Conservation (phyloP, 2,888 invertebrate genomes). For the Scaptomyza cyrtandrae region DNA sequence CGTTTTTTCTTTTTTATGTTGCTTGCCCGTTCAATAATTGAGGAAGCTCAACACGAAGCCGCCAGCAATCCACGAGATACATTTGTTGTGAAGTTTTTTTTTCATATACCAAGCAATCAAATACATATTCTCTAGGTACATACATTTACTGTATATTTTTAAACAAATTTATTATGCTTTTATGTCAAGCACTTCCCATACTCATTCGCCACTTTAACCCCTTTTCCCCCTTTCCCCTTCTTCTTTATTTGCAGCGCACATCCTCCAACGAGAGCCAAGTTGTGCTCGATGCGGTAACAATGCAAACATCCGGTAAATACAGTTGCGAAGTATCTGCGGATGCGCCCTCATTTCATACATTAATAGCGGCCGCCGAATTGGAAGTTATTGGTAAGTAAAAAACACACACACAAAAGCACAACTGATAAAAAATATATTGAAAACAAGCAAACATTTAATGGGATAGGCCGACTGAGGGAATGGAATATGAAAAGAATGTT, state of each 20-base stretch:
- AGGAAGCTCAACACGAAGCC: conserved; percentile 35
- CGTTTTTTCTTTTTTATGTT: conserved; percentile 12
- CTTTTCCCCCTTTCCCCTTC: conserved; percentile 2
- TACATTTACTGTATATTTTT: conserved; percentile 35
- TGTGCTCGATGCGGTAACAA: conserved; percentile 82
- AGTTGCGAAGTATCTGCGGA: conserved; percentile 85
- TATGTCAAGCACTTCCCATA: conserved; percentile 37
- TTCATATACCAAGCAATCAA: conserved; percentile 15
- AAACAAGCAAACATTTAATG: conserved; percentile 18
- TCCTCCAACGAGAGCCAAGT: conserved; percentile 84
- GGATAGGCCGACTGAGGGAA: not conserved
- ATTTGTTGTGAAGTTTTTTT: conserved; percentile 55
- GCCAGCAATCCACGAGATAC: conserved; percentile 47
- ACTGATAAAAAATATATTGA: conserved; percentile 12
- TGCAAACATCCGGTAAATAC: conserved; percentile 83
- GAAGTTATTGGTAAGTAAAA: conserved; percentile 84
- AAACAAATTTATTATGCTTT: conserved; percentile 55
- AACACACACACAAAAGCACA: conserved; percentile 12
- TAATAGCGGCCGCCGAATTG: conserved; percentile 84
- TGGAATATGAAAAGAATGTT: not conserved
- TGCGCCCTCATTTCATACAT: conserved; percentile 85
- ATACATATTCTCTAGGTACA: conserved; percentile 18
- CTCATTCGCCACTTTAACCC: conserved; percentile 11
- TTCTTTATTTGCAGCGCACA: conserved; percentile 59
- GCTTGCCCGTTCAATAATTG: conserved; percentile 41